Conservation (phyloP, 2,113 vertebrate genomes). For the Tangachromis dhanisi region DNA sequence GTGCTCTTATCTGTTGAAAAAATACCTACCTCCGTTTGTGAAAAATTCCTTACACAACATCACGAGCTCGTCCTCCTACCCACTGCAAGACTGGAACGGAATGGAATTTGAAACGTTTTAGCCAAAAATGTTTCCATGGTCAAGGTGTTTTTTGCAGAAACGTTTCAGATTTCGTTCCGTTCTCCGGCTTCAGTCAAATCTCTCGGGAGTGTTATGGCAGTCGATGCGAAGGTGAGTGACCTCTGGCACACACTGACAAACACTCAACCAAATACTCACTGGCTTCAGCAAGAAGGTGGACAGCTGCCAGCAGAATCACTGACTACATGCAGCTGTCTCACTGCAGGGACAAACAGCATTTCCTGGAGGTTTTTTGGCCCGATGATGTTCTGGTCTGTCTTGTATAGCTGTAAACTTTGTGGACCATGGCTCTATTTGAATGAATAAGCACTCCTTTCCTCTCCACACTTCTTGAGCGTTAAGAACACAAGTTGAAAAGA, state of each 20-base stretch:
- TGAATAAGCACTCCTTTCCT: background rate
- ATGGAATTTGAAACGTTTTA: constrained; percentile 85
- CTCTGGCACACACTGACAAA: constrained; percentile 9
- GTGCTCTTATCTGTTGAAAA: constrained; percentile 6
- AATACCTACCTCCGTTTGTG: background rate
- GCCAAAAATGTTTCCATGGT: constrained; percentile 81
- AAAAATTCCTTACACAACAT: background rate
- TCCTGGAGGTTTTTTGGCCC: background rate
- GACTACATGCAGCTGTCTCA: background rate
- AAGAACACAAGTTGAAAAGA: background rate
- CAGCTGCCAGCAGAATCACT: background rate
- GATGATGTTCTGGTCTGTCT: background rate
- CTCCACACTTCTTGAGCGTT: background rate
- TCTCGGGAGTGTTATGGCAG: background rate
- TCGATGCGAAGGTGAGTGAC: constrained; percentile 58
- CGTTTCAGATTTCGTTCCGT: constrained; percentile 82
- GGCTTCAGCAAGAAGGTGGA: background rate
- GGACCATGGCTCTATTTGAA: background rate
- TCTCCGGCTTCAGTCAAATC: constrained; percentile 62
- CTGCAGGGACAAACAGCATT: constrained; percentile 8
- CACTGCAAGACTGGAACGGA: constrained; percentile 61
- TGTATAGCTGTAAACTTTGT: background rate
- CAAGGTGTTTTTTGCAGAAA: constrained; percentile 84
- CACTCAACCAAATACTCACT: background rate
- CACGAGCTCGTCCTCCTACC: background rate